Evolutionary conservation across 2,113 vertebrate genomes (phyloP).

Genomic region (Paralichthys olivaceus): DNA sequence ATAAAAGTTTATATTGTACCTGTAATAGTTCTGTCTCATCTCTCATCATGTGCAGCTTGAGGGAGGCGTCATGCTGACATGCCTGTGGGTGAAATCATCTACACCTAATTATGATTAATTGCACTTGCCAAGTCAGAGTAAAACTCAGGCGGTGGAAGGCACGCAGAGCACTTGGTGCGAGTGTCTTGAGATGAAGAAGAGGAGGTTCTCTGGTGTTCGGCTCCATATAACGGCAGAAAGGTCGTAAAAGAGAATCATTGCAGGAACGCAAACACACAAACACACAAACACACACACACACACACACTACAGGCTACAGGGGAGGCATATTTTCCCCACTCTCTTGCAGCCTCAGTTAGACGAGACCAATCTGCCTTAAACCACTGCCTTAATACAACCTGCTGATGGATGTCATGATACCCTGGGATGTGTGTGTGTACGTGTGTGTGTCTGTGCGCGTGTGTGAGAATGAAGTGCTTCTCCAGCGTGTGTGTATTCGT

Average conservation of each 20-base stretch:
- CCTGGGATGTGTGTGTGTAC: neutral
- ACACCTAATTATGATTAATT: conserved; percentile 54
- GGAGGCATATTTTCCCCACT: conserved; percentile 50
- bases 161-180: neutral
- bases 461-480: neutral
- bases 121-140: conserved; percentile 18
- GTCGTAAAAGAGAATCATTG: neutral
- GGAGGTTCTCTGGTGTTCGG: neutral
- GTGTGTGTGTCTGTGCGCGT: neutral
- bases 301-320: conserved; percentile 16
- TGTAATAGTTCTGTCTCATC: neutral
- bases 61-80: conserved; percentile 29
- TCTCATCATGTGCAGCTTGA: conserved; percentile 4
- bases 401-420: conserved; percentile 30
- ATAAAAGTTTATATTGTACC: neutral
- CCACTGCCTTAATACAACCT: conserved; percentile 33
- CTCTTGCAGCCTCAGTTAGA: conserved; percentile 32
- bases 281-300: neutral
- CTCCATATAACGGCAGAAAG: neutral
- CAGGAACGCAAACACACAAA: neutral
- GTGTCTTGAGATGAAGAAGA: neutral
- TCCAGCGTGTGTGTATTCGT: conserved; percentile 4
- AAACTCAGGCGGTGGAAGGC: neutral
- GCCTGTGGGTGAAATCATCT: conserved; percentile 39
- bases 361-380: conserved; percentile 23